phyloP scores from a whole-genome alignment of 2,113 vertebrate species.

The Callipepla squamata region DNA sequence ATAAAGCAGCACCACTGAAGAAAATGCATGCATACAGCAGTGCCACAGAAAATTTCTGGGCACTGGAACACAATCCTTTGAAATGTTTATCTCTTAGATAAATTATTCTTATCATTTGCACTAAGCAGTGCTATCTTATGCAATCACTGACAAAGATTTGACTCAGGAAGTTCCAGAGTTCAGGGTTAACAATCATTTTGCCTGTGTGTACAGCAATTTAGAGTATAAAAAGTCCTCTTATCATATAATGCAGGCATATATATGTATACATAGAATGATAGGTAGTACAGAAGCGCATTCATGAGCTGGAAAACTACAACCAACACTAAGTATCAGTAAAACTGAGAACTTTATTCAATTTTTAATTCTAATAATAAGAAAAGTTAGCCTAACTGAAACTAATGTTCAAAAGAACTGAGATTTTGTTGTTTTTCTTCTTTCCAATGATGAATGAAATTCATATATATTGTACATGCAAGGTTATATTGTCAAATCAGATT shows the following conservation, averaged over 20 bases:
- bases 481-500: not conserved
- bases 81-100: not conserved
- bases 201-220: not conserved
- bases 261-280: not conserved
- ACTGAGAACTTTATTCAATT: not conserved
- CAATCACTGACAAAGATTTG: fast-evolving
- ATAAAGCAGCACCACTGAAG: not conserved
- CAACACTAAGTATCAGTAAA: not conserved
- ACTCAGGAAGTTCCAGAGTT: not conserved
- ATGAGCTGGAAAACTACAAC: not conserved
- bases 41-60: not conserved
- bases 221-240: not conserved
- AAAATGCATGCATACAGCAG: not conserved
- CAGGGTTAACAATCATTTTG: not conserved
- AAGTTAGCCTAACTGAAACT: not conserved
- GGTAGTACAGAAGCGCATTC: not conserved
- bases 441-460: not conserved
- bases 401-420: not conserved
- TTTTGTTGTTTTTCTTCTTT: not conserved
- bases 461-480: not conserved
- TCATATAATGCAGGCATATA: fast-evolving
- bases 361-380: not conserved
- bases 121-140: not conserved
- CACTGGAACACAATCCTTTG: fast-evolving
- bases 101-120: not conserved